These are phyloP conservation scores for Forbesichthys papilliferus DNA, from an alignment of 2,113 vertebrate genomes.

Conservation along the genomic window DNA sequence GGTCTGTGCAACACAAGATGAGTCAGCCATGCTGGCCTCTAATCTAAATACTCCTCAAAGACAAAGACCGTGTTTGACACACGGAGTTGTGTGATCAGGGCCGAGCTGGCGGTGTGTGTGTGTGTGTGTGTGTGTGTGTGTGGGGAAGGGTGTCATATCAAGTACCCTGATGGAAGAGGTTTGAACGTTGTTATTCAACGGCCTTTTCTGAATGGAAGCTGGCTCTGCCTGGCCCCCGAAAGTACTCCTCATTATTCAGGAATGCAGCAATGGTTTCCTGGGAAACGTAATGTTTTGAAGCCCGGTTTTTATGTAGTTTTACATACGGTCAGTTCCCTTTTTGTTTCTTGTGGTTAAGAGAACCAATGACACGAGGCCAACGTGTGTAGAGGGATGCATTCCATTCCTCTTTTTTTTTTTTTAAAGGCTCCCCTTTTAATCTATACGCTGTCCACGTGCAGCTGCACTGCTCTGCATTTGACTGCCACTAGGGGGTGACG, in stretches of 20 bases:
- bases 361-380: background rate
- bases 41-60: slow-evolving; percentile 16
- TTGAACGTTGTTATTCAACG: slow-evolving; percentile 3
- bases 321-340: background rate
- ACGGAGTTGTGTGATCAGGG: background rate
- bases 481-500: background rate
- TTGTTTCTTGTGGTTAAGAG: slow-evolving; percentile 6
- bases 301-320: background rate
- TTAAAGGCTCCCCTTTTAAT: background rate
- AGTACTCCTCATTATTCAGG: slow-evolving; percentile 22
- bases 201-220: slow-evolving; percentile 23
- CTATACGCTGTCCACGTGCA: background rate
- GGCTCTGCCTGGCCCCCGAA: background rate
- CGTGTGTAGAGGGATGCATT: background rate
- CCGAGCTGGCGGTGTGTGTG: background rate
- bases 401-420: background rate
- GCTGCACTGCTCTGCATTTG: slow-evolving; percentile 7
- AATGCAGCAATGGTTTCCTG: slow-evolving; percentile 47
- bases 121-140: slow-evolving; percentile 11
- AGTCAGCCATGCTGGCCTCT: background rate
- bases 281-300: slow-evolving; percentile 17
- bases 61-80: slow-evolving; percentile 11
- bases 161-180: slow-evolving; percentile 18
- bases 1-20: background rate
- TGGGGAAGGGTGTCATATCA: slow-evolving; percentile 5